Evolutionary conservation across 2,888 invertebrate genomes (phyloP).

Genomic region (Chalcosyrphus nemorum): DNA sequence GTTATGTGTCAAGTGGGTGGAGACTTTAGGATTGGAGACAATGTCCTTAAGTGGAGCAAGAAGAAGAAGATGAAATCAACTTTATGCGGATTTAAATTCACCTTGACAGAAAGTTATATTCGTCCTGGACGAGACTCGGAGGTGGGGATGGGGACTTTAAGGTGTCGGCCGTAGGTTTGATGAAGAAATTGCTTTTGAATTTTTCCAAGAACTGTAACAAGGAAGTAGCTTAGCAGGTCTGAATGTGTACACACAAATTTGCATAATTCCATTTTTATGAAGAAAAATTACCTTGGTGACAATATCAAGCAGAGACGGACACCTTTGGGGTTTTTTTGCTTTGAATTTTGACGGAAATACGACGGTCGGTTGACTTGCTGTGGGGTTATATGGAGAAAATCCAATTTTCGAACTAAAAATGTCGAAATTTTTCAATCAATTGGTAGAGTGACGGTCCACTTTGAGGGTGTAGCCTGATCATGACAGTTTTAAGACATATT

Average conservation of each 20-base stretch:
- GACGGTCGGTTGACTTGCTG: no score
- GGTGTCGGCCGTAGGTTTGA: neutral
- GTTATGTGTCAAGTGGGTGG: neutral
- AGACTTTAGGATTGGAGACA: slow-evolving; percentile 4
- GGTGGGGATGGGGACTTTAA: no score
- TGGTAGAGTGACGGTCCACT: no score
- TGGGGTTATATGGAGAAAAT: no score
- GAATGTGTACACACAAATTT: slow-evolving; percentile 10
- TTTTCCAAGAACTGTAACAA: neutral
- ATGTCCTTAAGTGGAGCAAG: neutral
- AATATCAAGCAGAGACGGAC: neutral
- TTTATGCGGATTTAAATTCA: slow-evolving; percentile 37
- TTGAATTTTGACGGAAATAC: no score
- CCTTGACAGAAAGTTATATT: slow-evolving; percentile 9
- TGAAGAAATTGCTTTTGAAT: slow-evolving; percentile 18
- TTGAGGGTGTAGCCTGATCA: no score
- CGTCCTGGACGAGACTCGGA: no score
- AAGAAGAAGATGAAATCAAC: slow-evolving; percentile 27
- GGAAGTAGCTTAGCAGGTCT: neutral
- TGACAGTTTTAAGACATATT: no score
- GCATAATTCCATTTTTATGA: slow-evolving; percentile 37
- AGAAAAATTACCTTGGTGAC: neutral
- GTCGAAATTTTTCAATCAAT: no score
- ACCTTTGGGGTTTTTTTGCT: neutral
- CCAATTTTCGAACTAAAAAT: no score